Conservation (phyloP, 2,113 vertebrate genomes). For the Cryptotis parvus region DNA sequence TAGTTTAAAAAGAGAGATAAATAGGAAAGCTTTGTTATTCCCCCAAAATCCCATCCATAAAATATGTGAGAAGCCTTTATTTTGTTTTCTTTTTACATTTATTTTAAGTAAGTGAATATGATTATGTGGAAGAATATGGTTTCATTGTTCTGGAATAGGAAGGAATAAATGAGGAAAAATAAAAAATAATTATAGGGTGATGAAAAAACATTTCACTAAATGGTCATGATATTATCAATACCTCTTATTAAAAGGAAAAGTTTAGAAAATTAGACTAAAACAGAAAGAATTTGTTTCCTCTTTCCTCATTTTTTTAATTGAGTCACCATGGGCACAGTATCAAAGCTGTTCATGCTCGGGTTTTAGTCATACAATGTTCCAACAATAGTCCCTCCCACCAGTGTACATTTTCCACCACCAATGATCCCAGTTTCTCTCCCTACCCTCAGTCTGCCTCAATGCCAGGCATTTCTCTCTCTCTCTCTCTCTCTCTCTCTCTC, state of each 20-base stretch:
- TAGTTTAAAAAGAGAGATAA: too few relatives aligned
- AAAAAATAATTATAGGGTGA: neutral
- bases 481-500: too few relatives aligned
- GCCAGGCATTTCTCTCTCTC: too few relatives aligned
- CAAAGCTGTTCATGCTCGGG: too few relatives aligned
- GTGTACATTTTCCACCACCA: too few relatives aligned
- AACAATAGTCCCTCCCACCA: too few relatives aligned
- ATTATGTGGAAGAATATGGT: neutral
- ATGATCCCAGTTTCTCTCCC: too few relatives aligned
- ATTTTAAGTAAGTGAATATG: slow-evolving; percentile 6
- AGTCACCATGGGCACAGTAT: too few relatives aligned
- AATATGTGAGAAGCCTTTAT: neutral
- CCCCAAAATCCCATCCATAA: neutral
- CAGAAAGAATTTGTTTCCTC: too few relatives aligned
- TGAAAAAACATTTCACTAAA: slow-evolving; percentile 25
- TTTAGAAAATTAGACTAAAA: slow-evolving; percentile 1
- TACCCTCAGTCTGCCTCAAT: too few relatives aligned
- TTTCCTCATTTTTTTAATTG: too few relatives aligned
- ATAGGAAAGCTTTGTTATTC: neutral
- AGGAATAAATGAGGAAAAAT: neutral
- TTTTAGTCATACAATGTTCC: too few relatives aligned
- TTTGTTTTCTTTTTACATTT: neutral
- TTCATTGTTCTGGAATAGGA: slow-evolving; percentile 40
- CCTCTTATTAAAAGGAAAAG: slow-evolving; percentile 47
- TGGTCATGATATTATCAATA: slow-evolving; percentile 17